Percentiles rank a stretch among this genome's conserved stretches.
Evolutionary conservation across 2,888 invertebrate genomes (phyloP).

Genomic region (Lasioglossum lativentre): DNA sequence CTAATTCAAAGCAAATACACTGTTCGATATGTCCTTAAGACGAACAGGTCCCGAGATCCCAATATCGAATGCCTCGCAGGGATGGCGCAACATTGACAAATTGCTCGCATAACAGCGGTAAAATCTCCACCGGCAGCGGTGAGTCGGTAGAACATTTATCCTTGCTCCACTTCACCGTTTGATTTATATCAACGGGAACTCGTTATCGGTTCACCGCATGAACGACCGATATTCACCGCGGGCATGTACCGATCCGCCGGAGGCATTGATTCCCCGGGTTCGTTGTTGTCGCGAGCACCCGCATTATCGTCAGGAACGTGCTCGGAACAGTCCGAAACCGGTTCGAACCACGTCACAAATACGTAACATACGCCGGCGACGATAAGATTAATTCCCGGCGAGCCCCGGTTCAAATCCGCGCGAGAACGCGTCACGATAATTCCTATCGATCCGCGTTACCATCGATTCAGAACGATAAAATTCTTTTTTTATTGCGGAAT

Average conservation of each 20-base stretch:
- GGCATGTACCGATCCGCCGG: slow-evolving; percentile 19
- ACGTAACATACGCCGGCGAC: not conserved
- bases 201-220: slow-evolving; percentile 35
- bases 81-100: not conserved
- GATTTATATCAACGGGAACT: slow-evolving; percentile 25
- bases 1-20: too few relatives aligned
- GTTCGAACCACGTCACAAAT: slow-evolving; percentile 26
- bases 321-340: slow-evolving; percentile 33
- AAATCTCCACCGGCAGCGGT: not conserved
- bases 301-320: slow-evolving; percentile 53
- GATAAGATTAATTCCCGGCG: slow-evolving; percentile 1
- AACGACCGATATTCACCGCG: slow-evolving; percentile 40
- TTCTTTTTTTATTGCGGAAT: not conserved
- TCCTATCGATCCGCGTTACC: not conserved
- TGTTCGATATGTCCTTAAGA: not conserved
- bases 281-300: slow-evolving; percentile 52
- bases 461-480: not conserved
- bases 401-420: not conserved
- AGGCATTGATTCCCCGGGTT: slow-evolving; percentile 49
- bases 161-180: slow-evolving; percentile 27
- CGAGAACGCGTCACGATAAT: not conserved
- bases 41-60: not conserved
- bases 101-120: not conserved
- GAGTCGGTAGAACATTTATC: not conserved
- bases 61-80: not conserved